A percentile compares a stretch with the other conserved stretches of the same genome.
Conservation (phyloP, 2,797 vertebrate species). For the Ataeniobius toweri region DNA sequence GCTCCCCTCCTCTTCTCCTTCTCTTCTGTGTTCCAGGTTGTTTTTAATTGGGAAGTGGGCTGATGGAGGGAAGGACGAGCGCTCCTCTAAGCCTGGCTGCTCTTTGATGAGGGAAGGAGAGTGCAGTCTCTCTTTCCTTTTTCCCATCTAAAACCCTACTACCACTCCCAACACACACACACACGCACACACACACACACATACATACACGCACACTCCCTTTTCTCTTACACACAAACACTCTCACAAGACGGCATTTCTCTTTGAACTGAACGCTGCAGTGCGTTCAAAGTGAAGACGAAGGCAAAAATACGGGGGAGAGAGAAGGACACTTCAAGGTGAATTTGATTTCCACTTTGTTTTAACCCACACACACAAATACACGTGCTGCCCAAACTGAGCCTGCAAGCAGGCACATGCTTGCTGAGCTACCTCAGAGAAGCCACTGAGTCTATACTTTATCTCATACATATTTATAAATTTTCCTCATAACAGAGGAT, state of each 20-base stretch:
- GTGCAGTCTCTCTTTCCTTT: constrained; percentile 53
- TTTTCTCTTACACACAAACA: constrained; percentile 39
- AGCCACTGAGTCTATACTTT: constrained; percentile 25
- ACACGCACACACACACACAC: not conserved
- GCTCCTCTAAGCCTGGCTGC: constrained; percentile 67
- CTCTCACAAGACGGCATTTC: constrained; percentile 63
- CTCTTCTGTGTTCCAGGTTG: constrained; percentile 57
- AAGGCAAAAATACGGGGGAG: constrained; percentile 70
- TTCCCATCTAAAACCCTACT: constrained; percentile 62
- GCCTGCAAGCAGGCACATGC: constrained; percentile 75
- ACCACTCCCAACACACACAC: constrained; percentile 55
- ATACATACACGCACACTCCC: constrained; percentile 46
- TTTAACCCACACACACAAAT: constrained; percentile 64
- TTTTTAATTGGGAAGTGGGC: constrained; percentile 71
- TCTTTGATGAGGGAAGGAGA: constrained; percentile 70
- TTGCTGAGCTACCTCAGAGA: constrained; percentile 71
- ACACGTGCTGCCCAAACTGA: constrained; percentile 30
- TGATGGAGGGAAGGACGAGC: constrained; percentile 57
- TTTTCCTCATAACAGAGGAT: constrained; percentile 58
- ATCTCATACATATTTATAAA: constrained; percentile 66
- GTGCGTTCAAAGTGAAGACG: constrained; percentile 81
- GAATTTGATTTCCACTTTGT: constrained; percentile 89
- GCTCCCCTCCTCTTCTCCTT: constrained; percentile 25
- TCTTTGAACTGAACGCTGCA: constrained; percentile 80
- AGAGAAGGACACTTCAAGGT: constrained; percentile 87